phyloP scores from a whole-genome alignment of 2,113 vertebrate genomes.

The Rhinoderma darwinii region DNA sequence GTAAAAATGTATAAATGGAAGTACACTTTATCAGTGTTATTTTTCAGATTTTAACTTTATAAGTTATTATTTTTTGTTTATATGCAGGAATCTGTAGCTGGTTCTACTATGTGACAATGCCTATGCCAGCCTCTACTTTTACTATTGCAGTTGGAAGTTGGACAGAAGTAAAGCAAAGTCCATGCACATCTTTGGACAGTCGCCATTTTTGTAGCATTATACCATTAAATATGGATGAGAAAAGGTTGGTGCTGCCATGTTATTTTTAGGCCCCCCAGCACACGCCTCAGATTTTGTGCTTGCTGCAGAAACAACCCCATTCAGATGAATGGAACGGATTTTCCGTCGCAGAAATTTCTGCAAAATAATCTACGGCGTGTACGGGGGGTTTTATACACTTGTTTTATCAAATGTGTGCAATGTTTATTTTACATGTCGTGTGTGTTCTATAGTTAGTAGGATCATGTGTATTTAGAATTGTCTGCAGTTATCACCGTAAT shows the following conservation, averaged over 20 bases:
- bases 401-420: background rate
- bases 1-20: too few relatives aligned
- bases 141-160: slow-evolving; percentile 92
- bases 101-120: slow-evolving; percentile 95
- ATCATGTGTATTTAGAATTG: too few relatives aligned
- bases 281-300: too few relatives aligned
- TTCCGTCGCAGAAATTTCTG: too few relatives aligned
- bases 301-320: too few relatives aligned
- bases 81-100: slow-evolving; percentile 79
- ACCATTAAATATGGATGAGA: slow-evolving; percentile 65
- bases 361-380: too few relatives aligned
- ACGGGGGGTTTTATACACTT: background rate
- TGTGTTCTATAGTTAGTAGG: too few relatives aligned
- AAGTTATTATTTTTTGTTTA: slow-evolving; percentile 11
- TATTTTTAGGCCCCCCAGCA: too few relatives aligned
- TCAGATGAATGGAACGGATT: too few relatives aligned
- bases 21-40: background rate
- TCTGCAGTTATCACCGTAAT: too few relatives aligned
- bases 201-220: background rate
- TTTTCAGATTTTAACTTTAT: background rate
- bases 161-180: slow-evolving; percentile 75
- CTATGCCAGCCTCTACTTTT: slow-evolving; percentile 96
- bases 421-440: background rate
- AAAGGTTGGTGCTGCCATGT: slow-evolving; percentile 75
- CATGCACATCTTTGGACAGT: slow-evolving; percentile 45